Conservation (phyloP, 2,113 vertebrate genomes). For the Elgaria multicarinata region DNA sequence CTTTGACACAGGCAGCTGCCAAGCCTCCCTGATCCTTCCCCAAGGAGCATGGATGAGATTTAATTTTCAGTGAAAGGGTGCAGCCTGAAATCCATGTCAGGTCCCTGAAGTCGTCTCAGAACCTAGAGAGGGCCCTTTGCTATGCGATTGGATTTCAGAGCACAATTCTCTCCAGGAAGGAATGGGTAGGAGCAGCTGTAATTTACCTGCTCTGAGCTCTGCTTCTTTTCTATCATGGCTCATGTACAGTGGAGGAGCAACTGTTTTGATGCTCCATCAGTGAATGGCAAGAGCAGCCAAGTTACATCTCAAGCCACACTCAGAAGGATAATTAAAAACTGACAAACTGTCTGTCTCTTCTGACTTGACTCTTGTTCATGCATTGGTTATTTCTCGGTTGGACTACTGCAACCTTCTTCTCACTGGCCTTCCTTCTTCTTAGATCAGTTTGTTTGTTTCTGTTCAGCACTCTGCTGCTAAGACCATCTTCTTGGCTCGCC, state of each 20-base stretch:
- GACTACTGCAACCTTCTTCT: too few species aligned
- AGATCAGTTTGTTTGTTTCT: too few species aligned
- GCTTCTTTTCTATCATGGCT: slow-evolving; percentile 41
- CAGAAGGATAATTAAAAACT: slow-evolving; percentile 14
- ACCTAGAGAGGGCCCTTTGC: slow-evolving; percentile 71
- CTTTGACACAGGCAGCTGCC: slow-evolving; percentile 84
- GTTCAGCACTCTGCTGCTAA: too few species aligned
- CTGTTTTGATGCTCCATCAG: slow-evolving; percentile 53
- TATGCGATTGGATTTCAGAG: slow-evolving; percentile 71
- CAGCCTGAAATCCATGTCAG: slow-evolving; percentile 81
- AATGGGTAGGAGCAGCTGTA: not conserved
- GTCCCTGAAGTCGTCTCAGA: slow-evolving; percentile 79
- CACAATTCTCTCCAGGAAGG: slow-evolving; percentile 49
- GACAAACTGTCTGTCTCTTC: not conserved
- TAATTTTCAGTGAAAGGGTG: slow-evolving; percentile 84
- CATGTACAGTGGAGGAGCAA: slow-evolving; percentile 42
- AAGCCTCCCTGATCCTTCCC: slow-evolving; percentile 81
- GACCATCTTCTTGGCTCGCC: too few species aligned
- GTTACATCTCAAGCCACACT: slow-evolving; percentile 8
- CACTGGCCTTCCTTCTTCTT: too few species aligned
- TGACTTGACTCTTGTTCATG: too few species aligned
- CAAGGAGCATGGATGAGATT: slow-evolving; percentile 79
- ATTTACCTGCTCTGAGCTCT: slow-evolving; percentile 50
- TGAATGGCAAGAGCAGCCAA: slow-evolving; percentile 47
- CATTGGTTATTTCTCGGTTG: too few species aligned